Base-by-base conservation (phyloP, 2,888 invertebrate species). In the Luperina testacea region DNA sequence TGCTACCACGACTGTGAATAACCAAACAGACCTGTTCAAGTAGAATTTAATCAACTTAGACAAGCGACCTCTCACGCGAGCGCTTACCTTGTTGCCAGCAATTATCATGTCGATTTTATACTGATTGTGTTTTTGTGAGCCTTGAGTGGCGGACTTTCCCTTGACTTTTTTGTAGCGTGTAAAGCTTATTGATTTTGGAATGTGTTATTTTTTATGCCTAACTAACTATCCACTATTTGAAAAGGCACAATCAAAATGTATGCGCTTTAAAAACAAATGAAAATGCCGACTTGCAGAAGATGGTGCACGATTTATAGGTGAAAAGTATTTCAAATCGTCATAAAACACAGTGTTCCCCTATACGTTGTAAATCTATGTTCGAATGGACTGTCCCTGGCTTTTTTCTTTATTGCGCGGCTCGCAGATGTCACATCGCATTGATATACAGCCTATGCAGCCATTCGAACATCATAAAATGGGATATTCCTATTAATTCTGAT, bases 21-120 rank as follows among this genome's bases (percentile, higher is more conserved):
- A 87, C 85, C 87, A 91, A 91, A 91, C 91, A 90, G 89, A 90
- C 87, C 82, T 83, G 87, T 87, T 89, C 87, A 81, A 90, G 91
- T 88, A 85, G 90, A 90, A 89, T 91, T 92, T 92, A 92, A 92
- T 92, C 91, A 92, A 89, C 87, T 86, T 75, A 78, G 88, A 88
- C 92, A 92, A 91, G 92, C 92, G 87, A 92, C 83, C 88, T 88
- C 91, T 89, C 90, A 87, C 90, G 84, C 89, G 72, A 88, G 81
- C 79, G 76, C 82, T 83, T 90, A 85, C 89, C 89, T 90, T 87
- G 90, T 89, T 89, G 87, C 86, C 82, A 73, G 87, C 89, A 90
- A 92, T 90, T 90, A 90, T 90, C 90, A 89, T 90, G 91, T 90
- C 90, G 90, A 90, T 90, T 90, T 84, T 77, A 77, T 85, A 86